A percentile compares a stretch with the other conserved stretches of the same genome.
Conservation (phyloP, 2,888 invertebrate genomes). For the Mongoloraphidia duomilia region DNA sequence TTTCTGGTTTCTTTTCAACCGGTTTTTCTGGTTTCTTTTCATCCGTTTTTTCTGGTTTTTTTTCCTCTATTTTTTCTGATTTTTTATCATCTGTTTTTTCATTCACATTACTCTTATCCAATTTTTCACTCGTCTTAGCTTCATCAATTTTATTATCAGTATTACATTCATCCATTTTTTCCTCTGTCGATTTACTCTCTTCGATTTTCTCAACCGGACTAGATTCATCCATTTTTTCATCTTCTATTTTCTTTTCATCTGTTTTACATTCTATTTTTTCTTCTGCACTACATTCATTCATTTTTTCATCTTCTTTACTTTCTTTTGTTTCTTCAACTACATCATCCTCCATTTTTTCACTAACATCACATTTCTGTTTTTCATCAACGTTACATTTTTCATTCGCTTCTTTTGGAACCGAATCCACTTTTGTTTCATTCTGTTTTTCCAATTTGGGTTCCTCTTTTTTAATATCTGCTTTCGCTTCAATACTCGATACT, state of each 20-base stretch:
- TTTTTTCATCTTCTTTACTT: neutral
- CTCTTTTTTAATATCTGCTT: neutral
- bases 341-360: constrained; percentile 34
- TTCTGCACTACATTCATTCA: neutral
- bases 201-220: too few relatives aligned
- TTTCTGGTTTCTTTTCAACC: too few relatives aligned
- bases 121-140: too few relatives aligned
- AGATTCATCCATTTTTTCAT: too few relatives aligned
- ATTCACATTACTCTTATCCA: too few relatives aligned
- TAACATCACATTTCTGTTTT: constrained; percentile 7
- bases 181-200: too few relatives aligned
- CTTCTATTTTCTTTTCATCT: neutral
- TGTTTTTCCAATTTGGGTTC: constrained; percentile 2
- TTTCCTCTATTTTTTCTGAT: too few relatives aligned
- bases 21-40: too few relatives aligned
- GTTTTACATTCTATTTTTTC: neutral
- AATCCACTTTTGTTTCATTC: constrained; percentile 28
- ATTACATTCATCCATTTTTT: too few relatives aligned
- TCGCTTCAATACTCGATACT: constrained; percentile 1
- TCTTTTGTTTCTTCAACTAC: constrained; percentile 29
- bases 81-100: too few relatives aligned
- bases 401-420: constrained; percentile 5
- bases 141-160: too few relatives aligned
- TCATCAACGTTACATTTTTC: constrained; percentile 8
- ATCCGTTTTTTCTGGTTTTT: too few relatives aligned